These are phyloP conservation scores for Alentia gelatinosa DNA, from an alignment of 2,888 invertebrate genomes.

Conservation along the genomic window DNA sequence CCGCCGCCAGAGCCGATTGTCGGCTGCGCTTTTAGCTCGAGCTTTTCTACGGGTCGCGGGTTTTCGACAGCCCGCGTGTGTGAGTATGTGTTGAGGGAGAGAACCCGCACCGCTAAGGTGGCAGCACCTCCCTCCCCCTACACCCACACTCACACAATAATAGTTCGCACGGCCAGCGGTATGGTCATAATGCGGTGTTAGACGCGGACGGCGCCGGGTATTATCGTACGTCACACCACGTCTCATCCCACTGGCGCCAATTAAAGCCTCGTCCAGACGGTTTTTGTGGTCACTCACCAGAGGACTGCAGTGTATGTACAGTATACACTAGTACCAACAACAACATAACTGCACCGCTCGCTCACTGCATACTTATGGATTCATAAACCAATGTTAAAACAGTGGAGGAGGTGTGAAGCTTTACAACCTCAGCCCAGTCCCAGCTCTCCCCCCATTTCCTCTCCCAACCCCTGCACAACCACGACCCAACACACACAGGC, in stretches of 20 bases:
- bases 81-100: too few species aligned
- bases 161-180: background rate
- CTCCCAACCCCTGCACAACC: too few species aligned
- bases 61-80: background rate
- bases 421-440: background rate
- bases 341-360: background rate
- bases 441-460: background rate
- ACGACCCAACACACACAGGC: too few species aligned
- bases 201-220: background rate
- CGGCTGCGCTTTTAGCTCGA: background rate
- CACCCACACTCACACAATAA: too few species aligned
- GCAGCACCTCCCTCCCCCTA: too few species aligned
- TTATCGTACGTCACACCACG: background rate
- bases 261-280: background rate
- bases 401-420: slow-evolving; percentile 41
- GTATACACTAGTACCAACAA: background rate
- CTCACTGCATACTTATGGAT: background rate
- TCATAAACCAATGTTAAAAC: slow-evolving; percentile 29
- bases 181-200: background rate
- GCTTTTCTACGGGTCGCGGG: background rate
- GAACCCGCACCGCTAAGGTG: too few species aligned
- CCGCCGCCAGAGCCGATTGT: slow-evolving; percentile 13
- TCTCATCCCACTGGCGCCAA: background rate
- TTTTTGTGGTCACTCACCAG: background rate
- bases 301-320: too few species aligned